A percentile compares a stretch with the other conserved stretches of the same genome.
These are phyloP conservation scores for Nanorana parkeri DNA, from an alignment of 2,113 vertebrate genomes.

Conservation along the genomic window DNA sequence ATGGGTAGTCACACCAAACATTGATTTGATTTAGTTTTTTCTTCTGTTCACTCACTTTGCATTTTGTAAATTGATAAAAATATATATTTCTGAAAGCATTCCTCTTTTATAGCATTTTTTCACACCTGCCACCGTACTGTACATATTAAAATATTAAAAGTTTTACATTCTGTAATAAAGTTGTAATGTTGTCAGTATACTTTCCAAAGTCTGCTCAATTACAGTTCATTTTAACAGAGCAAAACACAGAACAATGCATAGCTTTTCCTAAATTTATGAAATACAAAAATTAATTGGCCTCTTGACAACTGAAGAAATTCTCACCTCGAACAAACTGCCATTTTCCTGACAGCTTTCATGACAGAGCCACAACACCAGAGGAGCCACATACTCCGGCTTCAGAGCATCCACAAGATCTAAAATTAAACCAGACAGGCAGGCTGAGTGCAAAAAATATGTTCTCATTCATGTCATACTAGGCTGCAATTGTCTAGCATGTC, in stretches of 20 bases:
- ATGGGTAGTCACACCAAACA: too few relatives aligned
- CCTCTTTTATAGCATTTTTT: too few relatives aligned
- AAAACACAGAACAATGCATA: background rate
- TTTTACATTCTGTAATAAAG: too few relatives aligned
- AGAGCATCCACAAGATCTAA: constrained; percentile 85
- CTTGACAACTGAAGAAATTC: background rate
- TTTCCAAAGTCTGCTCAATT: background rate
- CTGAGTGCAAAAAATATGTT: background rate
- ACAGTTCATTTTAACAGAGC: background rate
- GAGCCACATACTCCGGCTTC: constrained; percentile 91
- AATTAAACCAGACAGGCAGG: constrained; percentile 16
- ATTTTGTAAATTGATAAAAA: too few relatives aligned
- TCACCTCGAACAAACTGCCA: constrained; percentile 93
- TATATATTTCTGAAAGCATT: too few relatives aligned
- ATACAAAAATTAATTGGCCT: constrained; percentile 6
- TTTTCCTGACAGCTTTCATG: constrained; percentile 92
- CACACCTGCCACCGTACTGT: too few relatives aligned
- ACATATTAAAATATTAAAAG: too few relatives aligned
- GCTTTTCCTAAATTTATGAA: background rate
- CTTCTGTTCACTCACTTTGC: too few relatives aligned
- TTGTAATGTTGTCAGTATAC: too few relatives aligned
- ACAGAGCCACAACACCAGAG: constrained; percentile 93
- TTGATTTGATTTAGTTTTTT: too few relatives aligned
- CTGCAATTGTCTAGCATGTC: background rate
- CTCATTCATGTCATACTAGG: background rate